phyloP scores from a whole-genome alignment of 2,113 vertebrate species.

The Callaeas wilsoni region DNA sequence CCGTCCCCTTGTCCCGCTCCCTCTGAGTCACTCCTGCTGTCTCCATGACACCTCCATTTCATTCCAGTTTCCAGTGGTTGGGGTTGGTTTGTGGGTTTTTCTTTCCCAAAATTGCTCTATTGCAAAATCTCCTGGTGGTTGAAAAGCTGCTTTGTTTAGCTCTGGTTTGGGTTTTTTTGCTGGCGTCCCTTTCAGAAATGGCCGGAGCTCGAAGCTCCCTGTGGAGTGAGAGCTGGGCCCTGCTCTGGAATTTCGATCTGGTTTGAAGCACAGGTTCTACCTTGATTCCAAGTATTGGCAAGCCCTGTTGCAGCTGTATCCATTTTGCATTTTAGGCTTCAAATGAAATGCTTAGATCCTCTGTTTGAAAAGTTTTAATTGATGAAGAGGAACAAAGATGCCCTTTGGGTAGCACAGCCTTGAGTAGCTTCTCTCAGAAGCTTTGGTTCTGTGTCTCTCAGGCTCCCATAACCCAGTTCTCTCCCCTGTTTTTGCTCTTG shows the following conservation, averaged over 20 bases:
- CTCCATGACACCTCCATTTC: neutral
- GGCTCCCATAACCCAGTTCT: fast-evolving
- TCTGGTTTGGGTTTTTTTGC: neutral
- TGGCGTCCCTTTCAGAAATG: neutral
- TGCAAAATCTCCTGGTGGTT: neutral
- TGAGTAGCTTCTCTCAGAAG: neutral
- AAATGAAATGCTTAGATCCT: neutral
- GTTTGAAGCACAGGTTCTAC: neutral
- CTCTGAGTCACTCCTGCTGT: neutral
- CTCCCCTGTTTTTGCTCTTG: neutral
- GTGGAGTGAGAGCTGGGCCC: fast-evolving
- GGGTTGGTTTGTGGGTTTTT: neutral
- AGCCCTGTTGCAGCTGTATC: neutral
- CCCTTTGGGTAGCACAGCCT: neutral
- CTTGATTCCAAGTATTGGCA: neutral
- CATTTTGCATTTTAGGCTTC: neutral
- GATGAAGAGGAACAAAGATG: neutral
- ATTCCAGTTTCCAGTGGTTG: neutral
- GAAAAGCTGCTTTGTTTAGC: neutral
- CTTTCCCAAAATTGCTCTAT: neutral
- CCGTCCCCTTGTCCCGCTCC: neutral
- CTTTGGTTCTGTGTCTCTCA: fast-evolving
- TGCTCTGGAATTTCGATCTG: neutral
- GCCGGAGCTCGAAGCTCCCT: neutral
- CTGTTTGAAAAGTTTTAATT: neutral